Conservation (phyloP, 2,113 vertebrate genomes). For the Gavialis gangeticus region DNA sequence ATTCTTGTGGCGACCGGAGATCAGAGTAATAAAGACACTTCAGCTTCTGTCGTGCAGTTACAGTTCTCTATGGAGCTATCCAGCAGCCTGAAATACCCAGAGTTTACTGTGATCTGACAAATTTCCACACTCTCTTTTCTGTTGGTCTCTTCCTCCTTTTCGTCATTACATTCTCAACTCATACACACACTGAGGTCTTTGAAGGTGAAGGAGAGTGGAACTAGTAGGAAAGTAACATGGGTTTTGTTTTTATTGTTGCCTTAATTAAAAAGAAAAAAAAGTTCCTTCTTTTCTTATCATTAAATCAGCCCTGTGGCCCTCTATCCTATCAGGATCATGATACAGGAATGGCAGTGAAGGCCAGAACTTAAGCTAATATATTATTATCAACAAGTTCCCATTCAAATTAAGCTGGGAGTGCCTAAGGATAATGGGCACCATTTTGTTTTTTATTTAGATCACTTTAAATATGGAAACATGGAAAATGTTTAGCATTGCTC, state of each 20-base stretch:
- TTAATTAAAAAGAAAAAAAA: too few species aligned
- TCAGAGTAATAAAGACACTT: background rate
- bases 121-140: background rate
- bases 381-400: background rate
- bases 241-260: too few species aligned
- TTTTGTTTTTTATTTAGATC: background rate
- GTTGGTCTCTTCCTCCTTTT: background rate
- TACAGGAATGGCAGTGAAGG: rapidly evolving
- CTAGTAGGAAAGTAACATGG: background rate
- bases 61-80: background rate
- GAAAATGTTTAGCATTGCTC: background rate
- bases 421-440: background rate
- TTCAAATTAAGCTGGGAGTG: background rate
- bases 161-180: too few species aligned
- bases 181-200: background rate
- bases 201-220: background rate
- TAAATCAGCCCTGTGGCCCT: background rate
- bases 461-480: background rate
- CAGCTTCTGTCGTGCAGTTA: background rate
- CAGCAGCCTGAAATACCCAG: background rate
- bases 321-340: rapidly evolving
- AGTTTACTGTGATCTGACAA: background rate
- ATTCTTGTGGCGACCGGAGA: background rate
- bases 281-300: too few species aligned
- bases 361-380: rapidly evolving